Percentiles rank a stretch among this genome's conserved stretches.
Evolutionary conservation across 2,797 vertebrate species (phyloP).

Genomic region (Hirundo rustica): DNA sequence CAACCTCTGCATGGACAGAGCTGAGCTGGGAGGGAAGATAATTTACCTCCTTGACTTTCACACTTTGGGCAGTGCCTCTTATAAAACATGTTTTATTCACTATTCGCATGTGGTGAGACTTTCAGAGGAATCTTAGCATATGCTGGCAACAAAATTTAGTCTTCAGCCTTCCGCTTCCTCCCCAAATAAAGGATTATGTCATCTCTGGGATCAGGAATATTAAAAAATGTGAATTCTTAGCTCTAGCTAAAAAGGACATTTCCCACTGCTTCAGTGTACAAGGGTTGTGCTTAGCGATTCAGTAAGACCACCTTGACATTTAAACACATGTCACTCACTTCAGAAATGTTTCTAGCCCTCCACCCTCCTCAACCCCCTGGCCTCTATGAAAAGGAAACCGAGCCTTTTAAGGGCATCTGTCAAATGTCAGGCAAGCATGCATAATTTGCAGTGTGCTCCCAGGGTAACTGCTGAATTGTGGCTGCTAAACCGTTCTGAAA

Average conservation of each 20-base stretch:
- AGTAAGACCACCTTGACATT: slow-evolving; percentile 48
- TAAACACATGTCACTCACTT: slow-evolving; percentile 46
- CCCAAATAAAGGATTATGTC: slow-evolving; percentile 12
- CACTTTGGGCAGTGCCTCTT: background rate
- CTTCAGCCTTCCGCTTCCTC: slow-evolving; percentile 34
- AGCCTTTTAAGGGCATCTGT: slow-evolving; percentile 53
- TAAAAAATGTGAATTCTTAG: slow-evolving; percentile 18
- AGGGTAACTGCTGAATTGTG: slow-evolving; percentile 43
- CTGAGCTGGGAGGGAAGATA: background rate
- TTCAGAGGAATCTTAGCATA: slow-evolving; percentile 11
- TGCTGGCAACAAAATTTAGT: slow-evolving; percentile 37
- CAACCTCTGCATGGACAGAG: background rate
- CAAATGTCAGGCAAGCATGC: slow-evolving; percentile 63
- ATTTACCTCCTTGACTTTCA: background rate
- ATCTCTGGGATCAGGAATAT: slow-evolving; percentile 28
- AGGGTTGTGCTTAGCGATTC: slow-evolving; percentile 32
- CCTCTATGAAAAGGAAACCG: slow-evolving; percentile 23
- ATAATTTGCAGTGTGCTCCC: slow-evolving; percentile 46
- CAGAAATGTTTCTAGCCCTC: slow-evolving; percentile 52
- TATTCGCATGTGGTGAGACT: background rate
- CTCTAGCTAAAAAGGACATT: background rate
- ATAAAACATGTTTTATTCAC: slow-evolving; percentile 20
- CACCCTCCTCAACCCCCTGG: slow-evolving; percentile 17
- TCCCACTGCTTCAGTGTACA: background rate
- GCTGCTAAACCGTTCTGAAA: slow-evolving; percentile 24